Evolutionary conservation across 1,140 invertebrate genomes (phyloP).

Genomic region (Pseudomyrmex pallidus): DNA sequence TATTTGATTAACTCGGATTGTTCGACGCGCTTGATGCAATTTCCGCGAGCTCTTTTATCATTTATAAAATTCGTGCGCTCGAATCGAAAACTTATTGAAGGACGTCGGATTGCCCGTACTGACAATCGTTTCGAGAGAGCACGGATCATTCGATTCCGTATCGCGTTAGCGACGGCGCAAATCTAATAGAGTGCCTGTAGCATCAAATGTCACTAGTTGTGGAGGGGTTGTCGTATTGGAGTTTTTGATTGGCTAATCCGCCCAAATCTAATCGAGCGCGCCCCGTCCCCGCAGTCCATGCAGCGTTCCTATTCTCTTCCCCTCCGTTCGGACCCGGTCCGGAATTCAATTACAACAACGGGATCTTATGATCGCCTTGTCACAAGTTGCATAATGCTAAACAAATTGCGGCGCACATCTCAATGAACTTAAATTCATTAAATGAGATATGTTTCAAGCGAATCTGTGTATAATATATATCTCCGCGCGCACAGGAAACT

Average conservation of each 20-base stretch:
- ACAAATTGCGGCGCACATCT: conserved; percentile 1
- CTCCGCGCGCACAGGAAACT: neutral
- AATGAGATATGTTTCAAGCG: too few relatives aligned
- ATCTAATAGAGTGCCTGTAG: conserved; percentile 83
- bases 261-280: conserved; percentile 83
- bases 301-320: conserved; percentile 46
- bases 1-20: neutral
- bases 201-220: conserved; percentile 83
- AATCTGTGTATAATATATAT: too few relatives aligned
- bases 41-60: neutral
- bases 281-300: conserved; percentile 56
- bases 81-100: conserved; percentile 52
- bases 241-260: conserved; percentile 85
- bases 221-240: conserved; percentile 81
- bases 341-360: conserved; percentile 72
- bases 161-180: conserved; percentile 83
- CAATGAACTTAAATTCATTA: neutral
- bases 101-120: conserved; percentile 47
- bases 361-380: conserved; percentile 66
- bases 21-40: conserved; percentile 8
- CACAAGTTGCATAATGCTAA: conserved; percentile 26
- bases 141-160: conserved; percentile 83
- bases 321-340: conserved; percentile 39
- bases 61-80: conserved; percentile 35
- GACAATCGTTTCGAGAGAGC: conserved; percentile 78